These are phyloP conservation scores for Chironex yamaguchii DNA, from an alignment of 30 jellyfish, hydroid and myxozoan genomes.

Conservation along the genomic window DNA sequence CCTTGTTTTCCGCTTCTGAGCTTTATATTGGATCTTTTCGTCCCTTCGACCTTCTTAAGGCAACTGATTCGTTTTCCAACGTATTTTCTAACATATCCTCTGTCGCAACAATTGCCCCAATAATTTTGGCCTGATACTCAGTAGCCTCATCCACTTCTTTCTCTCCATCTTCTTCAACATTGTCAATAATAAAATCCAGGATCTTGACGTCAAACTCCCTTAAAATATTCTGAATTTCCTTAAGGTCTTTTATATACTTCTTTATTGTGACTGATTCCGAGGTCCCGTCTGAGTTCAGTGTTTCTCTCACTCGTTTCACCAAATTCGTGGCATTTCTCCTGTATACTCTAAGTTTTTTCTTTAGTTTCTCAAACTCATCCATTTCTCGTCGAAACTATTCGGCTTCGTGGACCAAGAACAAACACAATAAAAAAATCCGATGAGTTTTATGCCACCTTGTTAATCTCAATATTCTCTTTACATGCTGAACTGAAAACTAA, in stretches of 20 bases:
- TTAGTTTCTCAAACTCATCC: not conserved
- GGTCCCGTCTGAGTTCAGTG: not conserved
- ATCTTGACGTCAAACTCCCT: not conserved
- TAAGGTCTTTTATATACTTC: not conserved
- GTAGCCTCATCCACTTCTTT: conserved; percentile 3
- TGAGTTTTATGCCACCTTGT: too few relatives aligned
- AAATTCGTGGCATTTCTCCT: not conserved
- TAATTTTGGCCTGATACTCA: not conserved
- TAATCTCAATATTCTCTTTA: too few relatives aligned
- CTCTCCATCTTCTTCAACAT: not conserved
- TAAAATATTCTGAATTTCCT: not conserved
- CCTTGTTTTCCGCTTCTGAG: too few relatives aligned
- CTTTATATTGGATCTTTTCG: not conserved
- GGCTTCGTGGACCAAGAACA: too few relatives aligned
- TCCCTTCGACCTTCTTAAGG: not conserved
- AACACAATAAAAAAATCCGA: too few relatives aligned
- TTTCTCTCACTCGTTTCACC: not conserved
- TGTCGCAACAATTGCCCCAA: not conserved
- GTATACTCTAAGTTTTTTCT: not conserved
- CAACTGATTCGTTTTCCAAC: not conserved
- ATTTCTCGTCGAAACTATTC: too few relatives aligned
- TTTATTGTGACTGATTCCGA: not conserved
- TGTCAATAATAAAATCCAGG: not conserved
- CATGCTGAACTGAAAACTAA: too few relatives aligned
- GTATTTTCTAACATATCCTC: not conserved